These are phyloP conservation scores for Saimiri boliviensis DNA, from an alignment of 2,113 vertebrate genomes.

Conservation along the genomic window DNA sequence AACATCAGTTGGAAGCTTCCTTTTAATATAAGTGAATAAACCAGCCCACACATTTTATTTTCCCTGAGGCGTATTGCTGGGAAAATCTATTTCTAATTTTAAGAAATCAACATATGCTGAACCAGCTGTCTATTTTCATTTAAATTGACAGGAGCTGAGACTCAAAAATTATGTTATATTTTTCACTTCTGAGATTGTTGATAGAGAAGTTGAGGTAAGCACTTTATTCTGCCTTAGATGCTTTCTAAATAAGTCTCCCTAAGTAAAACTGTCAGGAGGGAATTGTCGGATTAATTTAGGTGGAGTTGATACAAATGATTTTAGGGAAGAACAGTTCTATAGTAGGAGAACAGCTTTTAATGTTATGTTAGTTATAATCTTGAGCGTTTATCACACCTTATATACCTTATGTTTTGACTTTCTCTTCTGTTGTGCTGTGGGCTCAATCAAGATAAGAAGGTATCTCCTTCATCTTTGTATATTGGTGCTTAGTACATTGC, in stretches of 20 bases:
- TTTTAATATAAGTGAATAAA: slow-evolving; percentile 55
- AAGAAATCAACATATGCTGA: slow-evolving; percentile 67
- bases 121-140: slow-evolving; percentile 68
- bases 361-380: neutral
- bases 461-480: neutral
- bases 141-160: slow-evolving; percentile 36
- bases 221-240: neutral
- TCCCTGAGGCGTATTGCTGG: slow-evolving; percentile 48
- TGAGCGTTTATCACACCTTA: neutral
- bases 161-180: slow-evolving; percentile 19
- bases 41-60: slow-evolving; percentile 52
- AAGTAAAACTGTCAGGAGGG: neutral
- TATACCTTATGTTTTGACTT: neutral
- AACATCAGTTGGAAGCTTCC: slow-evolving; percentile 52
- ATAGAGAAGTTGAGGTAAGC: neutral
- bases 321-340: neutral
- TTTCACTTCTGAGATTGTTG: neutral
- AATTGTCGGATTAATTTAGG: neutral
- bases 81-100: slow-evolving; percentile 52
- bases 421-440: neutral
- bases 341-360: neutral
- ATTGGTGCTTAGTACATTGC: neutral
- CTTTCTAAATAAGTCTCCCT: neutral
- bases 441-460: neutral
- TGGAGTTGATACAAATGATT: neutral